Percentiles rank a stretch among this genome's conserved stretches.
These are phyloP conservation scores for Oscheius onirici DNA, from an alignment of 2,888 invertebrate genomes.

Conservation along the genomic window DNA sequence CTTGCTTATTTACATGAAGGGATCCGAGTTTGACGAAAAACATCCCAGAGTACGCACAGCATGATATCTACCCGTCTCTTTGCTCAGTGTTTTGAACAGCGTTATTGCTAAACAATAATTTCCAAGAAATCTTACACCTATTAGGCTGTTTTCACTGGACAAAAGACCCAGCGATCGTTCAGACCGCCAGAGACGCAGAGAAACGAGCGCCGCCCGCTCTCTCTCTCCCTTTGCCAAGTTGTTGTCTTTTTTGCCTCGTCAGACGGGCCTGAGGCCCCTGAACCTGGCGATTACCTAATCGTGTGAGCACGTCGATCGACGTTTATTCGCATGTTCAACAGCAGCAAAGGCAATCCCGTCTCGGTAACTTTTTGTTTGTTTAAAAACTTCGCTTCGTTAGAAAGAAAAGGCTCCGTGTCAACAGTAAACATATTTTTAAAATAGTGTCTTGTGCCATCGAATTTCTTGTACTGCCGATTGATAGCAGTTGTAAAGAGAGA, in stretches of 20 bases:
- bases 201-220: constrained; percentile 21
- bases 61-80: no score
- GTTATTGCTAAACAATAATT: no score
- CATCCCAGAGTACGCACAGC: no score
- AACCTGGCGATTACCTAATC: constrained; percentile 20
- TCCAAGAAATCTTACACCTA: constrained; percentile 4
- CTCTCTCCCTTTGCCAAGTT: constrained; percentile 28
- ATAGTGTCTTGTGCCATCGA: no score
- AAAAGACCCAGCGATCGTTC: constrained; percentile 15
- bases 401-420: no score
- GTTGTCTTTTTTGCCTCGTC: constrained; percentile 31
- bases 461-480: no score
- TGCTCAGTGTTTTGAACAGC: no score
- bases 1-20: no score
- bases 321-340: constrained; percentile 3
- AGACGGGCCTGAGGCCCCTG: constrained; percentile 26
- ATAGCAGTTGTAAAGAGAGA: no score
- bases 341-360: constrained; percentile 9
- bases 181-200: constrained; percentile 29
- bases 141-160: constrained; percentile 13
- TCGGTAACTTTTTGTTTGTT: constrained; percentile 10
- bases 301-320: constrained; percentile 7
- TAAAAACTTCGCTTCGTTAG: no score
- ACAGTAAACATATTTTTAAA: no score
- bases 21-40: no score